A percentile compares a stretch with the other conserved stretches of the same genome.
Evolutionary conservation across 2,888 invertebrate genomes (phyloP).

Genomic region (Exocentrus adspersus): DNA sequence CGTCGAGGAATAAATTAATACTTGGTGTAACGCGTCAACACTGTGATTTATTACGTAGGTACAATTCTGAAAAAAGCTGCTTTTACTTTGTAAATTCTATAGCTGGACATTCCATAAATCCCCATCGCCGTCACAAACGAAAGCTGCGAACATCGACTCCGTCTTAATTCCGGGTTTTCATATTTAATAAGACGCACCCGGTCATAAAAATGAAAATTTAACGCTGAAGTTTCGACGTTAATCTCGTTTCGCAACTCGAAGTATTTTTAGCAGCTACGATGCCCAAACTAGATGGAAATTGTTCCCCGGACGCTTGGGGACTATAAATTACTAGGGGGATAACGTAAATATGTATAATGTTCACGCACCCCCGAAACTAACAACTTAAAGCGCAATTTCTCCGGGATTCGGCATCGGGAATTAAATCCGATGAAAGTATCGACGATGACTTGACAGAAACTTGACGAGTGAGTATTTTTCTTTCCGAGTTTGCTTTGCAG

Average conservation of each 20-base stretch:
- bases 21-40: too few species aligned
- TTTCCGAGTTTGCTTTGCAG: not conserved
- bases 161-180: not conserved
- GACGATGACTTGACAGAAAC: too few species aligned
- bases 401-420: not conserved
- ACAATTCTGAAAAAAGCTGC: too few species aligned
- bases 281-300: conserved; percentile 10
- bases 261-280: conserved; percentile 6
- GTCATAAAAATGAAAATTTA: conserved; percentile 14
- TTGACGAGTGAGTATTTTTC: not conserved
- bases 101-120: too few species aligned
- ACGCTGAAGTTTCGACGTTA: conserved; percentile 4
- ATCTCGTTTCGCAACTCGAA: conserved; percentile 2
- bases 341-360: conserved; percentile 8
- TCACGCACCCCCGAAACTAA: not conserved
- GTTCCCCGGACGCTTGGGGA: conserved; percentile 2
- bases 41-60: too few species aligned
- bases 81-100: too few species aligned
- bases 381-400: not conserved
- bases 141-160: not conserved
- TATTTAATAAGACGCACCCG: not conserved
- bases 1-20: too few species aligned
- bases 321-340: conserved; percentile 7
- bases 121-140: not conserved
- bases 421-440: not conserved